Evolutionary conservation across 2,888 invertebrate genomes (phyloP), one percentile per base, ranked within the genome.

Genomic region (Crocallis elinguaria): DNA sequence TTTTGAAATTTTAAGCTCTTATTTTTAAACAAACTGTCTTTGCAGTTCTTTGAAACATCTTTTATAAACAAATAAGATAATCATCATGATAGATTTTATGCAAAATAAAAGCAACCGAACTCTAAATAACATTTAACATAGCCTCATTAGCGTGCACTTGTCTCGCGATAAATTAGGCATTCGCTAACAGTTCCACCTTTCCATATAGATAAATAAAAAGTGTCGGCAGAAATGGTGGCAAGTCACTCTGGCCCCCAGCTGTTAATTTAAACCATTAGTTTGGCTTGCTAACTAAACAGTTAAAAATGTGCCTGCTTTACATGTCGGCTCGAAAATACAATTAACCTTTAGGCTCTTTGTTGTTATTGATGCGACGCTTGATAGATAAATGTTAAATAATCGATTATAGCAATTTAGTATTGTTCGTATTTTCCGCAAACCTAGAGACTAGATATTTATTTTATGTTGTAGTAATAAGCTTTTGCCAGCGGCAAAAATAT

Each of bases 111-210:
- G 19, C 3, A 7, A 32, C 3, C 14, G 30, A 19, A 12, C 16
- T 32, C 16, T 25, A 23, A 35, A 39, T 16, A 2, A 32, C 19
- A 32, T 23, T 9, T 8, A 13, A 23, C 5, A 8, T 33, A 25
- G 11, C 14, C 36, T 37, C 37, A 37, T 50, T 50, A 36, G 14
- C 16, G 8, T 11, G 1, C 9, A 8, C 32, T 14, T 38, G 25
- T 27, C 32, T 37, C 1, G 29, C 38, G 6, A 43, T 51, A 51
- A 44, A 44, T 44, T 33, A 44, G 23, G 23, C 25, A 21, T 19
- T 19, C 17, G n/a, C 19, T 21, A n/a, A 17, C 29, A 27, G 3
- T 16, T 16, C 25, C 23, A 25, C 50, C 37, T 36, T 42, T 49
- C 6, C 16, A 17, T 23, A n/a, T 38, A 13, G 43, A 43, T 43